Evolutionary conservation across 64 coral and sea anemone species (phyloP), one percentile per base, ranked within the genome.

Genomic region (Pocillopora damicornis): DNA sequence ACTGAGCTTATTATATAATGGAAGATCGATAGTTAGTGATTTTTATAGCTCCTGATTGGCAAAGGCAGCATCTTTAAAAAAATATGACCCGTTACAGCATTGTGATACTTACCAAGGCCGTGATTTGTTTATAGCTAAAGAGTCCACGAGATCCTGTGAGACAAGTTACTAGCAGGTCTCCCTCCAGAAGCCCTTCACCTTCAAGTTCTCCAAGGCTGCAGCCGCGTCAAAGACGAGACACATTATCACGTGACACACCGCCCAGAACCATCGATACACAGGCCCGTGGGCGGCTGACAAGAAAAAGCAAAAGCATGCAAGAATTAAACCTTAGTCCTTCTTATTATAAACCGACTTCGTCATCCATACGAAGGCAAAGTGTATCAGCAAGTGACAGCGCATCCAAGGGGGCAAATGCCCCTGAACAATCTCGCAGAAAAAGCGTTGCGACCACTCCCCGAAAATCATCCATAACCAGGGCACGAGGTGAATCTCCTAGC

Each of bases 181-280:
- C 90, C 18, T 30, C 81, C 42, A 76, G 74, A 45, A 86, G 89
- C 26, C 26, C 86, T 61, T 74, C 75, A 17, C 16, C 57, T 37
- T 37, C 73, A 51, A 51, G 42, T 51, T 72, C 90, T 76, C 58
- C 73, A 26, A 15, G 61, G 9, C 26, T 66, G 61, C 86, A 66
- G 25, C 73, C 36, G 5, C 57, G 58, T 15, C 86, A 76, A 61
- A 88, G 73, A 71, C 75, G 74, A 15, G 74, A 58, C 23, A 87
- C 83, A 15, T 73, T 79, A 51, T 35, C 82, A 79, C 83, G 76
- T 34, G 58, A 66, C 82, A 87, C 90, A 35, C 90, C 90, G 35
- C 90, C 90, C 12, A 73, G 83, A 57, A 92, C 90, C 9, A 92
- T 92, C 20, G 82, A 92, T 66, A 87, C 90, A 35, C 90, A 87